Evolutionary conservation across 2,888 invertebrate species (phyloP), one percentile per base, ranked within the genome.

Genomic region (Parnassius apollo): DNA sequence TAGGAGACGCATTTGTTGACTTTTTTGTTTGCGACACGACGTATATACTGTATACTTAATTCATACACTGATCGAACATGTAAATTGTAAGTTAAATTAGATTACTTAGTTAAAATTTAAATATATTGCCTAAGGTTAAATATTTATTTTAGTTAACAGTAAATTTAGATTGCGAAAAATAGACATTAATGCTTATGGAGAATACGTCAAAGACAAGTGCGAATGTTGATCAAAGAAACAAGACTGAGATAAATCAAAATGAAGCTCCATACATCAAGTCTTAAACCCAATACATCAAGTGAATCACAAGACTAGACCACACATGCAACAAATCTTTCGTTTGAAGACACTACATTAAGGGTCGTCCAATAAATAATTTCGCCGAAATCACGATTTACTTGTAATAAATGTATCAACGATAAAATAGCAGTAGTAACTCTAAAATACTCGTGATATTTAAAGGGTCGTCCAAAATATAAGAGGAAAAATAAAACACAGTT

Each of bases 281-380:
- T 51, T 22, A 50, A 58, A 51, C 18, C 18, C 11, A 42, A 58
- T 58, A 3, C 11, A 58, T 58, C 58, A 58, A 58, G 50, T 58
- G 50, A 50, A 42, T 58, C 42, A 51, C 50, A 42, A 50, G 50
- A 35, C 50, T 58, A 50, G 50, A 50, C 13, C 35, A 22, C 44
- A 44, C 50, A 42, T 42, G 58, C 22, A 50, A 58, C 51, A 58
- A n/a, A 18, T 58, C 51, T 51, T 58, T 10, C 42, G 49, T 11
- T n/a, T 46, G 42, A 49, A 51, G 25, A 18, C 51, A 44, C 50
- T 58, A 42, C 58, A 51, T 58, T 50, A 58, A 51, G 12, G 12
- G 51, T 35, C 12, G 51, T 58, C 1, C 44, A 9, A 9, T 58
- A 54, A 54, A 54, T 54, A 54, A 42, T n/a, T 9, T 7, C 3